Base-by-base conservation (phyloP, 2,113 vertebrate species). In the Corythornis cristatus region DNA sequence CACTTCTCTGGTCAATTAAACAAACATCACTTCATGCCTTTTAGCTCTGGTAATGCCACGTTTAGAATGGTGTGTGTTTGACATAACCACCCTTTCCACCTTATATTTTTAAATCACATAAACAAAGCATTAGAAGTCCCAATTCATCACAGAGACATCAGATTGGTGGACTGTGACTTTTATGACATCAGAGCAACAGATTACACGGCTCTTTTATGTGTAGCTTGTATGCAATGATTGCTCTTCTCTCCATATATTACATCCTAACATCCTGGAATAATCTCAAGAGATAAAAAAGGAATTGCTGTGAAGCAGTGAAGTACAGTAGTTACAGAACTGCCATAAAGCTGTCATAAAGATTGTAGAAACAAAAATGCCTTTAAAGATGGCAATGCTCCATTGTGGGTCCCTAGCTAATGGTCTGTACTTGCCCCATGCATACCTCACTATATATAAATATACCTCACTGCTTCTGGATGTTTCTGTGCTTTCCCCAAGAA, bases 111-210 rank as follows among this genome's bases (percentile, higher is more conserved):
- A 37, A 85, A 57, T 5, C 8, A 61, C 66, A 60, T 74, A 90
- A 94, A 93, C 67, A 86, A 89, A 92, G 73, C 85, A 91, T 93
- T 95, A 75, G 86, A 95, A 91, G 89, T 86, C 87, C 64, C 86
- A 94, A 91, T 97, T 80, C 80, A 95, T 97, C 95, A 95, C 15
- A 0, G 71, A 93, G 95, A 96, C 95, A 97, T 95, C 97, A 91
- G 91, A 93, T 90, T 87, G 91, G 89, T 64, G 87, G 85, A 94
- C 95, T 95, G 95, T 94, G 88, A 95, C 95, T 95, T 96, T 96
- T 91, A 89, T 96, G 95, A 96, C 96, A 97, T 94, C 89, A 95
- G 92, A 96, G 64, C 82, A 94, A 97, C 95, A 93, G 95, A 92
- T 95, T 96, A 72, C 93, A 85, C 75, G 92, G 83, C 79, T 92